These are phyloP conservation scores for Pseudococcus jackbeardsleyi DNA, from an alignment of 2,888 invertebrate species.

Conservation along the genomic window DNA sequence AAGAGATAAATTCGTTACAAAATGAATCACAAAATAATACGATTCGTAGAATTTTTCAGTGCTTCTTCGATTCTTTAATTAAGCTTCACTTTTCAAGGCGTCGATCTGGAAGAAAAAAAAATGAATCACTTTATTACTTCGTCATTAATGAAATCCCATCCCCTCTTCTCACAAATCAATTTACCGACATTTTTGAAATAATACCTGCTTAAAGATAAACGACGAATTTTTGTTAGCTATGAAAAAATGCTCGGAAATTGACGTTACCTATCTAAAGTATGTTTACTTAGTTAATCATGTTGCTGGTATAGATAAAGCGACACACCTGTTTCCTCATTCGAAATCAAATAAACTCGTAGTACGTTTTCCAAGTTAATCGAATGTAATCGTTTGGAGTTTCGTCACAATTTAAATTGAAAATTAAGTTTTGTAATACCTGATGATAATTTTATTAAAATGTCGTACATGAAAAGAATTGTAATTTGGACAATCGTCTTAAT, in stretches of 20 bases:
- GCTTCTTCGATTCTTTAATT: neutral
- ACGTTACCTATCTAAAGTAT: neutral
- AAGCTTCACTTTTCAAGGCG: neutral
- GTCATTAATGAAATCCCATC: neutral
- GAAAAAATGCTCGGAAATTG: neutral
- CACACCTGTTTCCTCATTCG: constrained; percentile 48
- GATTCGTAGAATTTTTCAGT: neutral
- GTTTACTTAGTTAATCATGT: constrained; percentile 51
- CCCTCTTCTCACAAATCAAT: neutral
- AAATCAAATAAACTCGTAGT: neutral
- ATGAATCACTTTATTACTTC: neutral
- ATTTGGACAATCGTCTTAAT: neutral
- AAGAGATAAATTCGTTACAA: neutral
- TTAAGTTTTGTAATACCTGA: neutral
- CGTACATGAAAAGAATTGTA: neutral
- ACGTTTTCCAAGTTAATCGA: neutral
- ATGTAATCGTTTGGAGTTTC: neutral
- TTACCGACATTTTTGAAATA: neutral
- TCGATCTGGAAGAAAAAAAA: neutral
- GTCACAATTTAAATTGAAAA: neutral
- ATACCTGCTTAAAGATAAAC: neutral
- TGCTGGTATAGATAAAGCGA: constrained; percentile 13
- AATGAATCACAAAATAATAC: neutral
- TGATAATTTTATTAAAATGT: neutral
- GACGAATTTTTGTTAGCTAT: neutral